phyloP scores from a whole-genome alignment of 2,888 invertebrate genomes.

The Epinotia ramella region DNA sequence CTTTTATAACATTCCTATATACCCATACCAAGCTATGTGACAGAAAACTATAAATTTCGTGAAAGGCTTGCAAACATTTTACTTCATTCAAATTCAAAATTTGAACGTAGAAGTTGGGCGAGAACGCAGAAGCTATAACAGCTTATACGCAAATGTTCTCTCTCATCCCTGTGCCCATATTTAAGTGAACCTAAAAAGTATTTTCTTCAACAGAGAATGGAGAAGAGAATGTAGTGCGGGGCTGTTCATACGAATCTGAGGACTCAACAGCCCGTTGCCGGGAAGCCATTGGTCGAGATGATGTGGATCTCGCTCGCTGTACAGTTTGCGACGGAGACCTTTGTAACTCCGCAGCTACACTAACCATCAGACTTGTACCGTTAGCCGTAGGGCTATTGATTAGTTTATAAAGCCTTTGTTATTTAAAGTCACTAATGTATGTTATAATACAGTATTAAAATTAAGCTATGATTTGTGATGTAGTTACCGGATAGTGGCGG shows the following conservation, averaged over 20 bases:
- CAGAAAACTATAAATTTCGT: no score
- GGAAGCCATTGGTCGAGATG: constrained; percentile 51
- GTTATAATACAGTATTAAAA: no score
- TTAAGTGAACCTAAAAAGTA: neutral
- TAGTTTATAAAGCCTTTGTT: constrained; percentile 43
- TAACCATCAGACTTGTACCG: constrained; percentile 49
- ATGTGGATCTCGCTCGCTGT: constrained; percentile 55
- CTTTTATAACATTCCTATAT: no score
- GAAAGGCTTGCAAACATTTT: neutral
- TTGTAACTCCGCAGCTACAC: constrained; percentile 63
- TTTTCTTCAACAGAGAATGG: constrained; percentile 61
- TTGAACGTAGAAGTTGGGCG: neutral
- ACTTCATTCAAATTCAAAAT: neutral
- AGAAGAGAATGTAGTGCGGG: constrained; percentile 56
- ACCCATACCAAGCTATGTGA: no score
- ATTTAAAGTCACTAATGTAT: no score
- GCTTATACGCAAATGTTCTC: neutral
- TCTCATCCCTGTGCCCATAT: no score
- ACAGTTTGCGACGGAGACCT: constrained; percentile 59
- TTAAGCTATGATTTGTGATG: neutral
- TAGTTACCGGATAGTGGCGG: neutral
- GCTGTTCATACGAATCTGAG: constrained; percentile 60
- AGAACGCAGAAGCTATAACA: neutral
- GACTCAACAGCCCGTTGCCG: constrained; percentile 55
- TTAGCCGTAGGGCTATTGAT: constrained; percentile 47